These are phyloP conservation scores for Copsychus sechellarum DNA, from an alignment of 2,113 vertebrate genomes.

Conservation along the genomic window DNA sequence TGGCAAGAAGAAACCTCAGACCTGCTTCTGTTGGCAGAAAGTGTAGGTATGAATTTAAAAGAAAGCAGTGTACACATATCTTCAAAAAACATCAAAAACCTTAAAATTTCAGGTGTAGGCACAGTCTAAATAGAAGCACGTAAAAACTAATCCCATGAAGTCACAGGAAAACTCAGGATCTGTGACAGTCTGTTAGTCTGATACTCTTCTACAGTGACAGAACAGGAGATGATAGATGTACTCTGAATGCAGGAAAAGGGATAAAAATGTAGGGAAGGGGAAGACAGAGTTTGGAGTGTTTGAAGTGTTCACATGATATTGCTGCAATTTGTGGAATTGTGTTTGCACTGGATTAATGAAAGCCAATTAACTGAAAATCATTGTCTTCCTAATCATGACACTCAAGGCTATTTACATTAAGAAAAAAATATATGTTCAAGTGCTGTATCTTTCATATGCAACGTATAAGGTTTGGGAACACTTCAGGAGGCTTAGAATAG, in stretches of 20 bases:
- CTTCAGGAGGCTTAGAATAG: not conserved
- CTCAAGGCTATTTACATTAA: not conserved
- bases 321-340: not conserved
- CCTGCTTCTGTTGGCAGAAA: not conserved
- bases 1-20: not conserved
- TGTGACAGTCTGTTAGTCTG: not conserved
- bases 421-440: not conserved
- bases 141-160: not conserved
- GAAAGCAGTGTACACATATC: not conserved
- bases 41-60: not conserved
- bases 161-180: not conserved
- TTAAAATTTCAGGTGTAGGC: not conserved
- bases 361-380: not conserved
- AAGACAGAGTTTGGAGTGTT: not conserved
- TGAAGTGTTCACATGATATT: not conserved
- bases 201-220: not conserved
- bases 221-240: not conserved
- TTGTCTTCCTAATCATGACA: not conserved
- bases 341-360: not conserved
- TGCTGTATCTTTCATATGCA: not conserved
- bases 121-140: not conserved
- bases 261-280: not conserved
- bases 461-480: accelerated
- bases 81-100: not conserved
- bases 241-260: not conserved